Evolutionary conservation across 2,888 invertebrate species (phyloP), one percentile per base, ranked within the genome.

Genomic region (Teleogryllus oceanicus): DNA sequence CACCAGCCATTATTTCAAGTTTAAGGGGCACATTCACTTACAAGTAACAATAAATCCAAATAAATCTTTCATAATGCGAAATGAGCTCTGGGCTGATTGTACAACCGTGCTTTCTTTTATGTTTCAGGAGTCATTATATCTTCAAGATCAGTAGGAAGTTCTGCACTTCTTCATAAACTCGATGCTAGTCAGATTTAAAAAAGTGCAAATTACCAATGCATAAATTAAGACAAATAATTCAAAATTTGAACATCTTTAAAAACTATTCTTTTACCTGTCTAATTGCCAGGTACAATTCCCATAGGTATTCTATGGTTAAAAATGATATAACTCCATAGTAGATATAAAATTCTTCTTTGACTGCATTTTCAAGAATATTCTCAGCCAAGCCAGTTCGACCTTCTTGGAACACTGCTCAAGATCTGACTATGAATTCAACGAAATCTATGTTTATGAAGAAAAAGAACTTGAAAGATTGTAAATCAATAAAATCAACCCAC

Each of bases 61-160:
- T 37, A 94, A 87, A 75, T 94, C 92, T 84, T 94, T 92, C 77
- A 93, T 88, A 84, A 96, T 93, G 79, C 91, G 92, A 88, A 94
- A 99, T 82, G 89, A 89, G 84, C 93, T 93, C 86, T 94, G 96
- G 86, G 98, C 98, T 83, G 89, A 50, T 94, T 93, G 89, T 99
- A 99, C 2, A 91, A 85, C 24, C 97, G 90, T 0, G 99, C 95
- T 87, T 98, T 98, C 81, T 93, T 91, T 87, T 96, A 99, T 75
- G 96, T 94, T 83, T 96, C 95, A 83, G 92, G 90, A 84, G 92
- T 92, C 88, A 98, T 91, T 81, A 95, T 92, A 83, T 91, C 91
- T 83, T 91, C 90, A 51, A 99, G 88, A 83, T 94, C 94, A 76
- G 88, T 86, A 21, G 99, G 98, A 75, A 96, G 93, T 81, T 90